Evolutionary conservation across 1,140 invertebrate genomes (phyloP), one percentile per base, ranked within the genome.

Genomic region (Saccostrea cuccullata): DNA sequence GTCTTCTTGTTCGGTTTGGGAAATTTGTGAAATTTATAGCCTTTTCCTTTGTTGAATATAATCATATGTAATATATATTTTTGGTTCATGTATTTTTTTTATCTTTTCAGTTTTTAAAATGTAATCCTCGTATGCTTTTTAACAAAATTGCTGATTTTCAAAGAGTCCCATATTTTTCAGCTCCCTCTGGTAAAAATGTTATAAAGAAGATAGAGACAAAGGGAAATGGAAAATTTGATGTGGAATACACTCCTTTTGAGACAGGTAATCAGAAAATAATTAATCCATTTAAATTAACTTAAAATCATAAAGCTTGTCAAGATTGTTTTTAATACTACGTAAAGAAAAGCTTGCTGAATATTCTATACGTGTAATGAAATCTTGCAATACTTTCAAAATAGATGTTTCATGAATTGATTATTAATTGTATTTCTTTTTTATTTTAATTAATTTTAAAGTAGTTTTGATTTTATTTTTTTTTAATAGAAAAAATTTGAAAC

Each of bases 211-310:
- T 95, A 86, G 85, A 93, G 91, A 90, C 91, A 86, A 88, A 93
- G 70, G 91, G 92, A 64, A 91, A 92, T 82, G 93, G 92, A 36
- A 92, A 93, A n/a, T 94, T 95, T 88, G 93, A 93, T 85, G 95
- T 96, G 23, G 95, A 96, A 89, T 96, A 97, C 93, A 96, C 94
- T 23, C 96, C 96, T 0, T 95, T 95, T 55, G 96, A 96, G 95
- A 96, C 97, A 88, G 97, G 95, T 95, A 90, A 60, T 47, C 12
- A 30, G 26, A 8, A 55, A 23, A 17, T 26, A 47, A 6, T 84
- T 26, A 55, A 3, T 55, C n/a, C n/a, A n/a, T 55, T 23, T 55
- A 13, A 55, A 55, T 6, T 11, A 47, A 47, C 9, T 9, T 47
- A 47, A 0, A 8, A 47, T 47, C 47, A 47, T 36, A 47, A 6